These are phyloP conservation scores for Acipenser ruthenus DNA, from an alignment of 2,797 vertebrate species.

Conservation along the genomic window DNA sequence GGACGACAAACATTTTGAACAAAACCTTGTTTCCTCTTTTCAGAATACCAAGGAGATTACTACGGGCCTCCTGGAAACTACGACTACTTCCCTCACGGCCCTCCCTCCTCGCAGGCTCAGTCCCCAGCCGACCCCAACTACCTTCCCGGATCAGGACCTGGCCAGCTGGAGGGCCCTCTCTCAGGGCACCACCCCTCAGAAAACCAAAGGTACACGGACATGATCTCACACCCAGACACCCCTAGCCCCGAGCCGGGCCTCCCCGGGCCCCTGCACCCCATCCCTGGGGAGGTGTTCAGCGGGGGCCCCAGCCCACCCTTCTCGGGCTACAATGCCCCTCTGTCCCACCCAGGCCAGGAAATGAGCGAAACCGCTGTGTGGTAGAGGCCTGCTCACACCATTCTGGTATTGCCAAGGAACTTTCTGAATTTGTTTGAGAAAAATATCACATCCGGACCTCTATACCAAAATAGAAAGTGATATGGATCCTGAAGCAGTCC, in stretches of 20 bases:
- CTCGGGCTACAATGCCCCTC: conserved; percentile 84
- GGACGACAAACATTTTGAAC: conserved; percentile 1
- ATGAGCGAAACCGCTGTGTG: conserved; percentile 87
- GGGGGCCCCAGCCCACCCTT: conserved; percentile 92
- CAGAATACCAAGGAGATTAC: conserved; percentile 83
- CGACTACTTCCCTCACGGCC: conserved; percentile 79
- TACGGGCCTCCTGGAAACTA: conserved; percentile 73
- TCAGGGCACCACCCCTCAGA: conserved; percentile 81
- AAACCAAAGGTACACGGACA: conserved; percentile 96
- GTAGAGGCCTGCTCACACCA: conserved; percentile 49
- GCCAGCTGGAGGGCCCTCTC: conserved; percentile 72
- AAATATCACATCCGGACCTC: no score
- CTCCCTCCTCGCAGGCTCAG: conserved; percentile 75
- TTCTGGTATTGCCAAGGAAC: no score
- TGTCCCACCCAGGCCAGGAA: conserved; percentile 86
- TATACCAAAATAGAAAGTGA: no score
- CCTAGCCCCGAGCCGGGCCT: conserved; percentile 89
- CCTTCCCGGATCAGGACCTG: conserved; percentile 80
- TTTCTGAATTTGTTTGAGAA: no score
- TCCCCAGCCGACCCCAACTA: conserved; percentile 87
- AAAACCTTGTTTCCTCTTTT: conserved; percentile 10
- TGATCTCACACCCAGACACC: conserved; percentile 91
- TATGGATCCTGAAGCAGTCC: no score
- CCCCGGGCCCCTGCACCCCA: conserved; percentile 79
- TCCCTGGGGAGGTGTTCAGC: conserved; percentile 80